Evolutionary conservation across 2,888 invertebrate species (phyloP).

Genomic region (Perdita meconis): DNA sequence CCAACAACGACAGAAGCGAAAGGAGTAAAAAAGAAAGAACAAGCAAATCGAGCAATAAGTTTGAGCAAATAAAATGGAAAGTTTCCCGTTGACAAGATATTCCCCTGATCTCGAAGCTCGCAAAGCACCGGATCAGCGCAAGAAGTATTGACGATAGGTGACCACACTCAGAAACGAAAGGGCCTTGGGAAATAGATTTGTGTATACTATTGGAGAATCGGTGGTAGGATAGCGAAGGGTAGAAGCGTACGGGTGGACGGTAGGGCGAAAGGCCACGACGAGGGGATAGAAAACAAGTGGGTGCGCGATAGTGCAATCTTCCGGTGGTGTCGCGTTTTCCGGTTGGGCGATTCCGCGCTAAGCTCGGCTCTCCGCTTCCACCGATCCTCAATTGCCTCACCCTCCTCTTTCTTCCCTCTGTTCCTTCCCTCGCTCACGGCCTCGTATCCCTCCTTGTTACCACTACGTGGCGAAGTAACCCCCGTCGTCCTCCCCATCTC

Average conservation of each 20-base stretch:
- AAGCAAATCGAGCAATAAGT: neutral
- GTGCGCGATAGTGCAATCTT: conserved; percentile 81
- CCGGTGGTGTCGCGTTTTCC: conserved; percentile 81
- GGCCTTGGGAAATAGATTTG: conserved; percentile 74
- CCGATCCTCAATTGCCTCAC: conserved; percentile 66
- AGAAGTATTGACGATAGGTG: conserved; percentile 31
- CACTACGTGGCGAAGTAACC: conserved; percentile 29
- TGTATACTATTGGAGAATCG: conserved; percentile 61
- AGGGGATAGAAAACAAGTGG: conserved; percentile 79
- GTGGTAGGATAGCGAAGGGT: conserved; percentile 32
- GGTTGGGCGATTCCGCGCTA: conserved; percentile 76
- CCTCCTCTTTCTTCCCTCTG: conserved; percentile 30
- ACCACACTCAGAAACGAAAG: conserved; percentile 55
- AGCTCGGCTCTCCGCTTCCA: conserved; percentile 67
- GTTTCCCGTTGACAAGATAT: neutral
- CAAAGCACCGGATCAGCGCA: conserved; percentile 3
- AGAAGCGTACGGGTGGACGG: conserved; percentile 38
- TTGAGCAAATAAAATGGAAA: conserved; percentile 8
- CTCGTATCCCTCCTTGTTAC: conserved; percentile 37
- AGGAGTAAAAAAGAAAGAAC: neutral
- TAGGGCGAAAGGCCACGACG: conserved; percentile 62
- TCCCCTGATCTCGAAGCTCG: conserved; percentile 17
- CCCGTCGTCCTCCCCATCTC: conserved; percentile 16
- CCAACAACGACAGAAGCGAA: neutral
- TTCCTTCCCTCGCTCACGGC: conserved; percentile 24